Evolutionary conservation across 2,888 invertebrate species (phyloP), one percentile per base, ranked within the genome.

Genomic region (Apotomis betuletana): DNA sequence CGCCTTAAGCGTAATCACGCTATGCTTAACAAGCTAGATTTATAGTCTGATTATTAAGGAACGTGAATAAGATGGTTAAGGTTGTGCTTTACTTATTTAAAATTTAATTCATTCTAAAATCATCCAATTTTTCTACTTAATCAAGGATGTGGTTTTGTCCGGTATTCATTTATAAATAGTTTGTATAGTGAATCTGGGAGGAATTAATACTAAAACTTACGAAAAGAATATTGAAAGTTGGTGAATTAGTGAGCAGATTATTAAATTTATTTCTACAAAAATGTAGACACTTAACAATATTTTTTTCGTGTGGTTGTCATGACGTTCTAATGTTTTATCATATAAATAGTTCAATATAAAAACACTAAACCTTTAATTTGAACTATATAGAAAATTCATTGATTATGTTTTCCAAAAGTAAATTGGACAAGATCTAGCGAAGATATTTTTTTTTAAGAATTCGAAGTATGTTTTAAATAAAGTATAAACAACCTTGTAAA

Each of bases 11-110:
- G 70, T 67, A 65, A 54, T 10, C 9, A 57, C 62, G 67, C 67
- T 67, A 62, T 65, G 73, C 73, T 64, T 69, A 65, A 58, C 49
- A 36, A 70, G 70, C 74, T 71, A 71, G 57, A 62, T 61, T 59
- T 70, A 55, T 38, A 52, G 36, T 70, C 44, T 52, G 15, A 41
- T 55, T 69, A 44, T 44, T 67, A 67, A 62, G 62, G 57, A 67
- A 44, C 8, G 67, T 6, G 38, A 59, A 67, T 51, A 13, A 41
- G 51, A 67, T 12, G 57, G 61, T 54, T 44, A 13, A 49, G 55
- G 59, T 59, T 57, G 55, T 67, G 51, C 71, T 44, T 55, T 49
- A 38, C 57, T 61, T 58, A 62, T 6, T 6, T 41, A 5, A 41
- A 41, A 41, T 41, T 6, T 6, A 41, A 41, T 41, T 41, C 41